Percentiles rank a stretch among this genome's conserved stretches.
phyloP scores from a whole-genome alignment of 2,797 vertebrate genomes.

The Argyrosomus regius region DNA sequence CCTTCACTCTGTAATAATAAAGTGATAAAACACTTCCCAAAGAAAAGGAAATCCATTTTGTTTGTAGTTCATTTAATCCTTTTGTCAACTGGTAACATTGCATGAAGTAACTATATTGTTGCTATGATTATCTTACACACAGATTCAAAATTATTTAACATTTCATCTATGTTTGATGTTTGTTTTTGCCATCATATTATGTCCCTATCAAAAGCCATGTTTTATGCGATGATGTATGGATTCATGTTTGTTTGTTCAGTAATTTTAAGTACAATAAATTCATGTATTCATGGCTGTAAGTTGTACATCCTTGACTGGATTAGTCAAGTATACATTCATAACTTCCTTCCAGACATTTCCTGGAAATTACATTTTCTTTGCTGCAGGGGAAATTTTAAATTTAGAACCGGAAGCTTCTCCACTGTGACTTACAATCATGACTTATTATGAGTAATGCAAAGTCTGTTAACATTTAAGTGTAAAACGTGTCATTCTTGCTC shows the following conservation, averaged over 20 bases:
- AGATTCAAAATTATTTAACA: not conserved
- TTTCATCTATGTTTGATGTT: conserved; percentile 1
- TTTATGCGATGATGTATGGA: not conserved
- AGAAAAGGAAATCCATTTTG: too few relatives aligned
- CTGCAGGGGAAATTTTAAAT: too few relatives aligned
- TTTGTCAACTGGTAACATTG: not conserved
- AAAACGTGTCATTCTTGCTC: too few relatives aligned
- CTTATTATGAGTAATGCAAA: too few relatives aligned
- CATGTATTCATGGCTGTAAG: not conserved
- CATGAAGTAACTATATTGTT: not conserved
- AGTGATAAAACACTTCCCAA: too few relatives aligned
- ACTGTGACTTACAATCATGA: too few relatives aligned
- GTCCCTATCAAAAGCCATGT: not conserved
- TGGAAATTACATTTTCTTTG: too few relatives aligned
- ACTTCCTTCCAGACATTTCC: too few relatives aligned
- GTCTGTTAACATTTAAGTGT: too few relatives aligned
- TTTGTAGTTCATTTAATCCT: not conserved
- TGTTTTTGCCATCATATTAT: conserved; percentile 5
- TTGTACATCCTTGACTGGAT: not conserved
- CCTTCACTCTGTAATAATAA: too few relatives aligned
- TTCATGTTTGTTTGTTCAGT: not conserved
- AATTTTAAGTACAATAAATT: conserved; percentile 25
- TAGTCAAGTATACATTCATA: too few relatives aligned
- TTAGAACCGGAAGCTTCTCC: too few relatives aligned
- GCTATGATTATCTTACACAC: not conserved